Evolutionary conservation across 2,113 vertebrate genomes (phyloP).

Genomic region (Gadus macrocephalus): DNA sequence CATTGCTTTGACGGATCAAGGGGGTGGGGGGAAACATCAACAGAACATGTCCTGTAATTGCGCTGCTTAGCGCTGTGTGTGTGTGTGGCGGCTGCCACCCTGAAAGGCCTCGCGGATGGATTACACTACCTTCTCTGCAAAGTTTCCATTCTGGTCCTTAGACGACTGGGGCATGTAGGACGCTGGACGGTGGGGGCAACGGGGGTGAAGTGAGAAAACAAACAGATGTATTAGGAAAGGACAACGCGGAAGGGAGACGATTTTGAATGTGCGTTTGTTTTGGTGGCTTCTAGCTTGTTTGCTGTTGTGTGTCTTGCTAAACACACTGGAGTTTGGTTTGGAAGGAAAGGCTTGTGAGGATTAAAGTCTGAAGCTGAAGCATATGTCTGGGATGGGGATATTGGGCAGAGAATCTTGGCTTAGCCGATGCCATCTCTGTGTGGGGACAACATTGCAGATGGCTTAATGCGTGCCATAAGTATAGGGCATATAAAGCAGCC

Average conservation of each 20-base stretch:
- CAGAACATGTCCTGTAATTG: slow-evolving; percentile 64
- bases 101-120: slow-evolving; percentile 57
- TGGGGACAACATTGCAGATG: not conserved
- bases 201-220: slow-evolving; percentile 6
- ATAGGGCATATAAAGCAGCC: too few species aligned
- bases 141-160: slow-evolving; percentile 66
- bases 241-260: too few species aligned
- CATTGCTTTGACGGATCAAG: slow-evolving; percentile 66
- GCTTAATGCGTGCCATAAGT: not conserved
- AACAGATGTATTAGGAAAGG: not conserved
- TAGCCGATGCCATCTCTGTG: slow-evolving; percentile 3
- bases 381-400: too few species aligned
- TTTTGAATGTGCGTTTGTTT: too few species aligned
- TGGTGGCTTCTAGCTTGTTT: too few species aligned
- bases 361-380: too few species aligned
- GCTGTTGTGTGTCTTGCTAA: too few species aligned
- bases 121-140: slow-evolving; percentile 63
- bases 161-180: slow-evolving; percentile 59
- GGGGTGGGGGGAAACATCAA: slow-evolving; percentile 64
- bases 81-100: slow-evolving; percentile 53
- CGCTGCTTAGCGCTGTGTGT: slow-evolving; percentile 46
- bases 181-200: slow-evolving; percentile 39
- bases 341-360: too few species aligned
- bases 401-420: not conserved
- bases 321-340: too few species aligned